Evolutionary conservation across 2,888 invertebrate species (phyloP).

Genomic region (Dolichopus griseipennis): DNA sequence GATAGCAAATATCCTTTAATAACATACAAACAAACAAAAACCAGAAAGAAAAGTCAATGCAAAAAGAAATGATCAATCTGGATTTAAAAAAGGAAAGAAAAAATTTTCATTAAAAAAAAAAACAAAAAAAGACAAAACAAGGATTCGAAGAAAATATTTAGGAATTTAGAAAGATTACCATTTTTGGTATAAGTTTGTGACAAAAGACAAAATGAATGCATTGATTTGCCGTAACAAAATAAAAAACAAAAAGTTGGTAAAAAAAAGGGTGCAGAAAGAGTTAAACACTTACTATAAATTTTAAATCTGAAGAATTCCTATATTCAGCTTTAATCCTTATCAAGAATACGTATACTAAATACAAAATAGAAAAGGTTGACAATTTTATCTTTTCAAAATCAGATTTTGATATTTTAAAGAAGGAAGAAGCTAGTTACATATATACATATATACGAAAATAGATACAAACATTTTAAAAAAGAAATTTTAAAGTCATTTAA

Average conservation of each 20-base stretch:
- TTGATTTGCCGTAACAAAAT: background rate
- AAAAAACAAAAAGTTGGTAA: background rate
- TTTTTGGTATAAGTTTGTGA: background rate
- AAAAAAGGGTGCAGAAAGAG: background rate
- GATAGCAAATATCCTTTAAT: background rate
- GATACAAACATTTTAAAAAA: too few relatives aligned
- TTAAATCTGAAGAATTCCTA: background rate
- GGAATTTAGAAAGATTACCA: background rate
- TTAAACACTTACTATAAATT: background rate
- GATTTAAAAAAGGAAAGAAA: background rate
- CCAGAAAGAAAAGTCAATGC: too few relatives aligned
- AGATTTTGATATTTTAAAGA: background rate
- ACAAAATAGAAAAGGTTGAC: background rate
- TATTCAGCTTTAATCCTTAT: background rate
- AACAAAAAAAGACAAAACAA: background rate
- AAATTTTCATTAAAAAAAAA: background rate
- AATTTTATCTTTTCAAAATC: too few relatives aligned
- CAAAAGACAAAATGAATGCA: background rate
- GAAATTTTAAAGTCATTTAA: too few relatives aligned
- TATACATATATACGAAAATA: too few relatives aligned
- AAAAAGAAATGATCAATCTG: constrained; percentile 6
- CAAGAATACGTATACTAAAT: background rate
- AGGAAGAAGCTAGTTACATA: too few relatives aligned
- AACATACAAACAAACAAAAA: background rate
- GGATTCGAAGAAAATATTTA: background rate